Base-by-base conservation (phyloP, 2,888 invertebrate species). In the Orgyia antiqua region DNA sequence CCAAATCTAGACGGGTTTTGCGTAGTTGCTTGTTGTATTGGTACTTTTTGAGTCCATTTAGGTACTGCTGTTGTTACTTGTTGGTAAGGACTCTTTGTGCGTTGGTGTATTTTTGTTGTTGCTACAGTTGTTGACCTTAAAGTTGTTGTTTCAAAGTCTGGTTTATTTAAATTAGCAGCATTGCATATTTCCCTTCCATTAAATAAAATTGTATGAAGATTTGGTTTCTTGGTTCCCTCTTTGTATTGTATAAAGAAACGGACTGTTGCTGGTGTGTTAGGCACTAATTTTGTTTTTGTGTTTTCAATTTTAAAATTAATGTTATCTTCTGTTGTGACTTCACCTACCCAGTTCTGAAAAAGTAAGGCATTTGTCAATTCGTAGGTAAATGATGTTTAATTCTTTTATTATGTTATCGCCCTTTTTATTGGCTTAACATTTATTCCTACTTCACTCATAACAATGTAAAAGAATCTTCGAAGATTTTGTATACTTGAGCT, bases 211-310 rank as follows among this genome's bases (percentile, higher is more conserved):
- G 65, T 67, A 34, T 58, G 60, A 1, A 89, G 44, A 31, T 75
- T 78, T 0, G 90, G 90, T 1, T 74, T 55, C 7, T 65, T 65
- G 9, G 63, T 67, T 2, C 67, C 51, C 1, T 68, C 10, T 4
- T 10, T 57, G 60, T 88, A 90, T 45, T 88, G 87, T 5, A 89
- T 86, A 58, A 89, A 89, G 52, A 90, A 88, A n/a, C 88, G 68
- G 1, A 89, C 70, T 0, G 80, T 53, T 1, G 84, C 63, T 0
- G 88, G 82, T 7, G 83, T 71, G 0, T 87, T 88, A 0, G 89
- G 87, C 13, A 73, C 69, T 13, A 90, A 68, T 33, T 71, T 78
- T 60, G 87, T 78, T 30, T 83, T 80, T 1, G 80, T 77, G 48
- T 89, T 88, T 45, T 87, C 83, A 24, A 90, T 79, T 36, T 87